Base-by-base conservation (phyloP, 2,797 vertebrate species). In the Avahi laniger region DNA sequence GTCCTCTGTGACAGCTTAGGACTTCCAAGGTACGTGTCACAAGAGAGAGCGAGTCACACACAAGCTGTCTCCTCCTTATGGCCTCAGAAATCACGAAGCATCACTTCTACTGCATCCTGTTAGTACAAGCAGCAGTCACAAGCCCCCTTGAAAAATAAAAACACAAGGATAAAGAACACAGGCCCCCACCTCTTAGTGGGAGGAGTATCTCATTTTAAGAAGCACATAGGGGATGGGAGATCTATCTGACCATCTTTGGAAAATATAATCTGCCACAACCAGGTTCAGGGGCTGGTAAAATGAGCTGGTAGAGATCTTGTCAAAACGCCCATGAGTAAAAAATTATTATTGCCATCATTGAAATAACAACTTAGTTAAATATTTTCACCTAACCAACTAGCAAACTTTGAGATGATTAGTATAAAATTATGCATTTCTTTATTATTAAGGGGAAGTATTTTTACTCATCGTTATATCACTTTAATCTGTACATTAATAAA, bases 401-500 rank as follows among this genome's bases (percentile, higher is more conserved):
- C 79, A 85, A 90, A 93, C 88, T 76, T 76, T 65, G n/a, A 97
- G 17, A 69, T 35, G 35, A 84, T 65, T 76, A 50, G 33, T 38
- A 79, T 81, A 78, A 96, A 94, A 92, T 2, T 93, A n/a, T 76
- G 18, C 14, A 91, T 83, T 94, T n/a, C 41, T 61, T 83, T 91
- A 35, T 92, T 75, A 93, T 69, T 57, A 93, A 84, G 8, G 13
- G 10, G 35, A 72, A 86, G 30, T 30, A 73, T 87, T 95, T 95
- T 78, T 67, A 82, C 20, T 78, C 35, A 83, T 38, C 48, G 94
- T 91, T 76, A 63, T 59, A 75, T 80, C 50, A 89, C 57, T 84
- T 96, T 90, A 92, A 83, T 93, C 69, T 52, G 35, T 82, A n/a
- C 69, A 26, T 73, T 85, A 95, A 94, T 76, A 92, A 89, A 85